These are phyloP conservation scores for Periplaneta americana DNA, from an alignment of 1,140 invertebrate genomes.

Conservation along the genomic window DNA sequence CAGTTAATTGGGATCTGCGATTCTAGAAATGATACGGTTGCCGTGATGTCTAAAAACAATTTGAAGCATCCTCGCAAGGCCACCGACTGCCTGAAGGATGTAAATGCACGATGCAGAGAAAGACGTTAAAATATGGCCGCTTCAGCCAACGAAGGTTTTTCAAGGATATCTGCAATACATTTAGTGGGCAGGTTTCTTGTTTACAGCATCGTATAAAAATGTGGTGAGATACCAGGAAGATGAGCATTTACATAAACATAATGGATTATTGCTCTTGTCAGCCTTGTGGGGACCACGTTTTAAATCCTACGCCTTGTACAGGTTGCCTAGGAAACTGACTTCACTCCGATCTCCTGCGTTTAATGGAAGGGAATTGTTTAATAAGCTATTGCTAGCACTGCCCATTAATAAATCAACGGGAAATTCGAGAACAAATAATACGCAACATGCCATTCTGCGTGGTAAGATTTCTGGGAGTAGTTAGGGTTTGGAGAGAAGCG, in stretches of 20 bases:
- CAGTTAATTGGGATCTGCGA: neutral
- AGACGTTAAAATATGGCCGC: neutral
- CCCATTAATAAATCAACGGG: too few relatives aligned
- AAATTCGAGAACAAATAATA: too few relatives aligned
- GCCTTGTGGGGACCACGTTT: neutral
- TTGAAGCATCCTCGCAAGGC: neutral
- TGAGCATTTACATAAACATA: neutral
- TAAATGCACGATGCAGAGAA: neutral
- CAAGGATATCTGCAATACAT: neutral
- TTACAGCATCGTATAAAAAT: neutral
- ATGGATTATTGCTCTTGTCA: neutral
- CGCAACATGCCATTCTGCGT: too few relatives aligned
- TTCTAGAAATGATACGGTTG: neutral
- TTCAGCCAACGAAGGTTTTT: neutral
- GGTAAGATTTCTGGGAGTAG: too few relatives aligned
- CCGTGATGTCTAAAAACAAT: neutral
- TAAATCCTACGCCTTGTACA: too few relatives aligned
- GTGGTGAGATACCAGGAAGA: neutral
- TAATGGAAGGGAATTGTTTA: too few relatives aligned
- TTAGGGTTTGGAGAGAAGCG: too few relatives aligned
- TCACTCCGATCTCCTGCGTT: too few relatives aligned
- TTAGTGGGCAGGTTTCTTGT: neutral
- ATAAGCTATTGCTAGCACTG: too few relatives aligned
- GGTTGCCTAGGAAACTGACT: too few relatives aligned
- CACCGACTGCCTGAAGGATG: neutral